A percentile compares a stretch with the other conserved stretches of the same genome.
Evolutionary conservation across 2,888 invertebrate genomes (phyloP).

Genomic region (Nymphalis urticae): DNA sequence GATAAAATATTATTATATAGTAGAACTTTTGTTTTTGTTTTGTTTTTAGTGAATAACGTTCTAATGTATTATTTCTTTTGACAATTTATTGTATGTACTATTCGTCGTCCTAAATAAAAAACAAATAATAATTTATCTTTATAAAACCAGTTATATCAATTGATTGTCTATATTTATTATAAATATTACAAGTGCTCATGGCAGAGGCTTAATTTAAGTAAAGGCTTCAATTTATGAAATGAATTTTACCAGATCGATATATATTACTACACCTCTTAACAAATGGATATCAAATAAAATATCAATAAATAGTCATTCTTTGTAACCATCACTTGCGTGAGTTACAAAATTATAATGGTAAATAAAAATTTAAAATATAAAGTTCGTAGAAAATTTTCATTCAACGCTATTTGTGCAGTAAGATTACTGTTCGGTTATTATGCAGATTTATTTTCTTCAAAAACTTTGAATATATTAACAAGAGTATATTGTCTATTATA

Average conservation of each 20-base stretch:
- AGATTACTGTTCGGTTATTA: background rate
- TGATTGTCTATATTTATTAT: too few species aligned
- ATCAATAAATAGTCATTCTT: background rate
- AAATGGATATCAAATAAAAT: constrained; percentile 19
- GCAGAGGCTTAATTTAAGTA: constrained; percentile 1
- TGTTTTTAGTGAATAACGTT: too few species aligned
- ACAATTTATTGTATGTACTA: too few species aligned
- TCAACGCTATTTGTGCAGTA: background rate
- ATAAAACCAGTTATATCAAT: too few species aligned
- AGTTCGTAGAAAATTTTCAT: background rate
- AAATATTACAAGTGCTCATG: too few species aligned
- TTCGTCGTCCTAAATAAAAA: too few species aligned
- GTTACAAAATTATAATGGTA: constrained; percentile 12
- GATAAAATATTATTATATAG: too few species aligned
- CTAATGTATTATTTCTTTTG: too few species aligned
- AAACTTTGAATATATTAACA: background rate
- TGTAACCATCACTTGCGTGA: background rate
- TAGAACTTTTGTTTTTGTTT: too few species aligned
- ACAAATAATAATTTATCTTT: too few species aligned
- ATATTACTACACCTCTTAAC: background rate
- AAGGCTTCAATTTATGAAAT: constrained; percentile 17
- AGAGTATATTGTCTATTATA: background rate
- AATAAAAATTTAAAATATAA: constrained; percentile 9
- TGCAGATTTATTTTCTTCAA: background rate
- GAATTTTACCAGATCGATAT: constrained; percentile 16